Evolutionary conservation across 1,140 invertebrate species (phyloP).

Genomic region (Thrips palmi): DNA sequence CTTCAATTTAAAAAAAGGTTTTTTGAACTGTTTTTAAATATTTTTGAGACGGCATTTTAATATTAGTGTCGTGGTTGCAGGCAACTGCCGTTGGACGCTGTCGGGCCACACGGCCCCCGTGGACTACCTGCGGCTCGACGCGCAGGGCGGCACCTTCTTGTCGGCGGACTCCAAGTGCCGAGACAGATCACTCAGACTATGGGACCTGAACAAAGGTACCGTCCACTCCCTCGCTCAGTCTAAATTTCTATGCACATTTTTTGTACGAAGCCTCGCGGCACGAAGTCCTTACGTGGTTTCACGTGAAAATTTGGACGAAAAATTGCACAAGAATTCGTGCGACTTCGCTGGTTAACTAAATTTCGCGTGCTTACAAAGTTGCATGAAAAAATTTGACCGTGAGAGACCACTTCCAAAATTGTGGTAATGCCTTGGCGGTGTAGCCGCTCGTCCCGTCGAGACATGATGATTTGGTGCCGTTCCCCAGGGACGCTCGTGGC

Average conservation of each 20-base stretch:
- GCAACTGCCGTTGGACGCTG: constrained; percentile 49
- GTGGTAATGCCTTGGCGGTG: background rate
- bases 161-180: constrained; percentile 48
- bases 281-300: background rate
- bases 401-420: background rate
- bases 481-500: constrained; percentile 48
- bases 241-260: no score
- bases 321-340: background rate
- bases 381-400: background rate
- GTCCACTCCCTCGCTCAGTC: constrained; percentile 8
- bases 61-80: constrained; percentile 21
- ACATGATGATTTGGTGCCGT: background rate
- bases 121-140: constrained; percentile 46
- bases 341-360: background rate
- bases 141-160: constrained; percentile 43
- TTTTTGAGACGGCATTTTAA: constrained; percentile 2
- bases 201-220: constrained; percentile 63
- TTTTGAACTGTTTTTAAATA: background rate
- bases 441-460: background rate
- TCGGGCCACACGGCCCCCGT: constrained; percentile 57
- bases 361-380: background rate
- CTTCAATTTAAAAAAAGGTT: background rate
- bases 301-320: background rate
- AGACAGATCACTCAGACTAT: constrained; percentile 54
- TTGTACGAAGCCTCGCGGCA: no score